Percentiles rank a stretch among this genome's conserved stretches.
phyloP scores from a whole-genome alignment of 2,888 invertebrate genomes.

The Drosophila ezoana region DNA sequence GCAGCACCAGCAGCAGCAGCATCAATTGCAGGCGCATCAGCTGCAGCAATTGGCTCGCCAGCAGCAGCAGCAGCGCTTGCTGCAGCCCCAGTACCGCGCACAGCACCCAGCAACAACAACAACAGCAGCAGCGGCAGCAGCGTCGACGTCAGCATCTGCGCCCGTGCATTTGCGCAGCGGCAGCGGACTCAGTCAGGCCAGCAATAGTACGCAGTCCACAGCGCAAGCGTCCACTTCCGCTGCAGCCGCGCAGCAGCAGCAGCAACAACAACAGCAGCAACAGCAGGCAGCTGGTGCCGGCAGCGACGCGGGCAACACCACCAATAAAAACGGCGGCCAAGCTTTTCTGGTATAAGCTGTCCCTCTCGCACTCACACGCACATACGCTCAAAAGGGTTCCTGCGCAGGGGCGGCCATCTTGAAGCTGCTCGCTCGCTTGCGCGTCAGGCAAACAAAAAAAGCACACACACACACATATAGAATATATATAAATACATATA shows the following conservation, averaged over 20 bases:
- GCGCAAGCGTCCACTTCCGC: conserved; percentile 77
- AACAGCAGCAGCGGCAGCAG: conserved; percentile 38
- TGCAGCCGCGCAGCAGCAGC: conserved; percentile 75
- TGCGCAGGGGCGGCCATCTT: conserved; percentile 75
- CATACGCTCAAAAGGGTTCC: conserved; percentile 51
- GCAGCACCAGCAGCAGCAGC: conserved; percentile 62
- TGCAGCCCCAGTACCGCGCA: conserved; percentile 77
- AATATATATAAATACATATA: conserved; percentile 11
- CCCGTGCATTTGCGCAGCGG: conserved; percentile 83
- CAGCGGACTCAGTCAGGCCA: conserved; percentile 83
- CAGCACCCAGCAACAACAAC: conserved; percentile 41
- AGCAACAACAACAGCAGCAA: conserved; percentile 77
- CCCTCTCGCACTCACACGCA: conserved; percentile 16
- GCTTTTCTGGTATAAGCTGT: conserved; percentile 83
- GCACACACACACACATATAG: conserved; percentile 17
- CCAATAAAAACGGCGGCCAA: conserved; percentile 80
- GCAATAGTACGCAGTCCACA: conserved; percentile 83
- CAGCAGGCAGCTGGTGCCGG: conserved; percentile 61
- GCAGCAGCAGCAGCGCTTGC: conserved; percentile 71
- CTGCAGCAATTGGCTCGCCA: conserved; percentile 60
- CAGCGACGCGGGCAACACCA: conserved; percentile 57
- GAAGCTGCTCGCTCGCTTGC: conserved; percentile 63
- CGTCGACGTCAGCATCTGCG: conserved; percentile 64
- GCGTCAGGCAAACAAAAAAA: conserved; percentile 40
- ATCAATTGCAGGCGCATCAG: conserved; percentile 66